phyloP scores from a whole-genome alignment of 2,888 invertebrate species.

The Colletes collaris region DNA sequence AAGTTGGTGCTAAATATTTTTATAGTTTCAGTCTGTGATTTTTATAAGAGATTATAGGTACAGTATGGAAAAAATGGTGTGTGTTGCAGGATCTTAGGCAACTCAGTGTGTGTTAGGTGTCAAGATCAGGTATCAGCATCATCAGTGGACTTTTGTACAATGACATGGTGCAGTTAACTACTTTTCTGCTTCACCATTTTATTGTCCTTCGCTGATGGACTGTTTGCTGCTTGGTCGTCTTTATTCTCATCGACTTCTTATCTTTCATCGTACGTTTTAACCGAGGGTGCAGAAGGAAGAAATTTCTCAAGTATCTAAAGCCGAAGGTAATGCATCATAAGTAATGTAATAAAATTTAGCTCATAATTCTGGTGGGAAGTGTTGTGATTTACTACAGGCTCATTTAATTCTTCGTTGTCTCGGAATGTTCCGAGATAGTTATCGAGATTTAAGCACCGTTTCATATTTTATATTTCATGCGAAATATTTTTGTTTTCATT shows the following conservation, averaged over 20 bases:
- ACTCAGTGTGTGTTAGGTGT: conserved; percentile 77
- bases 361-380: conserved; percentile 73
- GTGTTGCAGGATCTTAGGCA: conserved; percentile 79
- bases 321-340: conserved; percentile 76
- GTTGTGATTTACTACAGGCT: conserved; percentile 71
- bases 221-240: conserved; percentile 74
- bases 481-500: conserved; percentile 47
- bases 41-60: conserved; percentile 65
- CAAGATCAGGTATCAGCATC: conserved; percentile 67
- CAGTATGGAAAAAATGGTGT: conserved; percentile 76
- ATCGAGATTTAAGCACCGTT: conserved; percentile 41
- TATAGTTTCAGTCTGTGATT: conserved; percentile 53
- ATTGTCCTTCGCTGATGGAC: conserved; percentile 71
- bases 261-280: conserved; percentile 78
- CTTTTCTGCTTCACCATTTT: conserved; percentile 73
- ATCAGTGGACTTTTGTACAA: conserved; percentile 70
- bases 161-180: conserved; percentile 70
- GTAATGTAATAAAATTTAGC: conserved; percentile 80
- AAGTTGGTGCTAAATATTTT: conserved; percentile 24
- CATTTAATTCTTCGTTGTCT: conserved; percentile 50
- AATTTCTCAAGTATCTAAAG: conserved; percentile 76
- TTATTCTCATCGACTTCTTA: conserved; percentile 76
- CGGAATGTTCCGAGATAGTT: conserved; percentile 34
- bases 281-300: conserved; percentile 75
- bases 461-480: conserved; percentile 37